Base-by-base conservation (phyloP, 1,140 invertebrate genomes). In the Diprion similis region DNA sequence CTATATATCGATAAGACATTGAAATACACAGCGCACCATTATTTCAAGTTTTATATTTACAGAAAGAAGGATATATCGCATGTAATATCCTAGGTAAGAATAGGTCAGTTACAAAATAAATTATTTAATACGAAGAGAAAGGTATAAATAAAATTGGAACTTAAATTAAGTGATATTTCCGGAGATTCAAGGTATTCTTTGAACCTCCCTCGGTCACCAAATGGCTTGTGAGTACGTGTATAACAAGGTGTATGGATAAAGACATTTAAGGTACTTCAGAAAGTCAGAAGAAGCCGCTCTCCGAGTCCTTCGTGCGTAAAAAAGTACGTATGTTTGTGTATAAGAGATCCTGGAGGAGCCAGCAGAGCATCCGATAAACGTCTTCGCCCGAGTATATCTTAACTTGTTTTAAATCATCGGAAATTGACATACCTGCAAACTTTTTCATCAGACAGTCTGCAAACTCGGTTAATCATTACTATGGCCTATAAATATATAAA, bases 211-310 rank as follows among this genome's bases (percentile, higher is more conserved):
- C n/a, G 51, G 51, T 17, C 51, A 9, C 51, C n/a, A 17, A 17
- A 17, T 59, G 51, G n/a, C 51, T 59, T 59, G 8, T 59, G 51
- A 59, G 51, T 59, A 59, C 51, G 51, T 59, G n/a, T 59, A 59
- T 59, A 17, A 59, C 6, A 37, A 37, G 24, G 24, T 37, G 6
- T 37, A 6, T 37, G 24, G 6, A 37, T 37, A 37, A 37, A 37
- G 24, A 37, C 24, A 37, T 37, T 37, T 37, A 6, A 37, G 24
- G 24, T 37, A 6, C 24, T 37, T 3, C 24, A 37, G 24, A 37
- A 6, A 37, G 24, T 37, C 6, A 6, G 24, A 6, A 37, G 24
- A 3, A 37, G 24, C 24, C 24, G 24, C 24, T 37, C 24, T 37
- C 24, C 24, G 24, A 37, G 24, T 37, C 2, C 24, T 37, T 37